Conservation (phyloP, 2,113 vertebrate genomes). For the Cercocebus atys region DNA sequence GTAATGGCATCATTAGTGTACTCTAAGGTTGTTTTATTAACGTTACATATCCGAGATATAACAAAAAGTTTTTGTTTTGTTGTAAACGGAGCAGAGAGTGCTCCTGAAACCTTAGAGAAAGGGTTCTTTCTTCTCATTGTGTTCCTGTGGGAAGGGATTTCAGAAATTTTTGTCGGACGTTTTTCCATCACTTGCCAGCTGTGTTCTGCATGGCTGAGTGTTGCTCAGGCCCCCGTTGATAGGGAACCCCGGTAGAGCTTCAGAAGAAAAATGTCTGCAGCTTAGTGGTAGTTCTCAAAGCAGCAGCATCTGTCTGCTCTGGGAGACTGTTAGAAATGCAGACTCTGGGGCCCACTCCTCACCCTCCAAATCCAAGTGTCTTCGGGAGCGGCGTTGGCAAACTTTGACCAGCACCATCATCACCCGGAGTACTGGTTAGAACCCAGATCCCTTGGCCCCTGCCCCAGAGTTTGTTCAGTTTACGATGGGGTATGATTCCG, state of each 20-base stretch:
- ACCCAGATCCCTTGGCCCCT: background rate
- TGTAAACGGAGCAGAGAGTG: background rate
- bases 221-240: background rate
- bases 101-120: background rate
- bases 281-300: background rate
- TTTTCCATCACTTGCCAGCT: background rate
- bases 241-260: background rate
- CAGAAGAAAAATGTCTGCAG: background rate
- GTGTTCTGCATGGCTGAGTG: background rate
- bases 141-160: background rate
- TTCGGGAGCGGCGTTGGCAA: background rate
- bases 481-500: accelerated
- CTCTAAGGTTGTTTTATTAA: background rate
- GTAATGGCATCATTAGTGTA: background rate
- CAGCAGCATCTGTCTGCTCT: background rate
- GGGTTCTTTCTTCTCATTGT: background rate
- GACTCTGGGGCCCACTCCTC: background rate
- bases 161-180: background rate
- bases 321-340: background rate
- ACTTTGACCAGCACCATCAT: background rate
- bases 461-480: background rate
- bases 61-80: background rate
- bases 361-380: background rate
- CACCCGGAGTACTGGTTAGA: background rate
- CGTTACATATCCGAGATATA: background rate